Evolutionary conservation across 2,888 invertebrate species (phyloP), one percentile per base, ranked within the genome.

Genomic region (Atherix ibis): DNA sequence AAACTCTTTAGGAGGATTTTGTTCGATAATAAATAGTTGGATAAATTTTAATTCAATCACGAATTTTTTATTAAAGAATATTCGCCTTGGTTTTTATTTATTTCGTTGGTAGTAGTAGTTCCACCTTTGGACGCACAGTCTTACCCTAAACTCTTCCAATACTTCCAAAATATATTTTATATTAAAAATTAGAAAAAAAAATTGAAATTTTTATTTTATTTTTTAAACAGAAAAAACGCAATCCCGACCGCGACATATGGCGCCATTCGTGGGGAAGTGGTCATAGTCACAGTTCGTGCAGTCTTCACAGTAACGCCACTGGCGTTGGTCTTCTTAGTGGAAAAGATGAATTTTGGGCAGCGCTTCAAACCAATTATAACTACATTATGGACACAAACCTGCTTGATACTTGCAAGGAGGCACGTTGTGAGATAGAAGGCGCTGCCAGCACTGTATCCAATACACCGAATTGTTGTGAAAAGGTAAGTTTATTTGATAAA

Each of bases 361-460:
- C 85, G 39, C 73, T 91, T 50, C 81, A 85, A 62, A 80, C 83
- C 36, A 84, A 87, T 63, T 91, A 91, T 64, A 81, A 89, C 58
- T 92, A 85, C 61, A 83, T 92, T 53, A 91, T 92, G 91, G 88
- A 88, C 62, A 87, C 84, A 52, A 82, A 88, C 62, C 77, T 92
- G 46, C 80, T 92, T 42, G 87, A 89, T 55, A 77, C 80, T 47
- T 91, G 91, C 67, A 73, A 74, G 59, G 76, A 76, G 58, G 59
- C 62, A 2, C 48, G 57, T 18, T 52, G 50, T 44, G 62, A 62
- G 38, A 46, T 60, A 27, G 61, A 61, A 45, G 51, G 53, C 35
- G 50, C 46, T 31, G 40, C 48, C 5, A 45, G 44, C 34, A 46
- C 50, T 27, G 41, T 47, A 38, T 46, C 48, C 31, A 46, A 46